Conservation (phyloP, 2,113 vertebrate species). For the Ursus arctos region DNA sequence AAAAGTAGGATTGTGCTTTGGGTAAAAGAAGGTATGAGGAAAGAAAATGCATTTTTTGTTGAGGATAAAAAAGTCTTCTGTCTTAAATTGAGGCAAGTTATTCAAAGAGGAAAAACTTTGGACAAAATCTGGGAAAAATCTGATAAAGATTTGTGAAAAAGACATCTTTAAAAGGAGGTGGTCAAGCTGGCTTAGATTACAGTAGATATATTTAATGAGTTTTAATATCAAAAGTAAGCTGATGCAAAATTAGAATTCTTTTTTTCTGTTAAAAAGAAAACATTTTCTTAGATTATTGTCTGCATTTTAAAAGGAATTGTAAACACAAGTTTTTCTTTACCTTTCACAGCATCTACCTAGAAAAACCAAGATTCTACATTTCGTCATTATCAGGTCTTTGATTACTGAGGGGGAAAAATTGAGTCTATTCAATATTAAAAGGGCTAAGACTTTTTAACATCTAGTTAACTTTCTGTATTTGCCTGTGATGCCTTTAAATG, state of each 20-base stretch:
- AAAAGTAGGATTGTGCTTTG: background rate
- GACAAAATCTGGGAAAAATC: background rate
- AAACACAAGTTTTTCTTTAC: background rate
- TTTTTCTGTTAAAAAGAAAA: background rate
- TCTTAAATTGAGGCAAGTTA: background rate
- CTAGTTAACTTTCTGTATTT: too few relatives aligned
- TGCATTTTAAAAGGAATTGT: background rate
- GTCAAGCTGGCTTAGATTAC: background rate
- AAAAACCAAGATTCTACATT: background rate
- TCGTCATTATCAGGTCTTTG: background rate
- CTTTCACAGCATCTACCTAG: background rate
- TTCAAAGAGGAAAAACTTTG: background rate
- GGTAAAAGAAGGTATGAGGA: background rate
- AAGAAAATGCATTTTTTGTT: background rate
- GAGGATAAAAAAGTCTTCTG: background rate
- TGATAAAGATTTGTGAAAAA: background rate
- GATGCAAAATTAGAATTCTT: background rate
- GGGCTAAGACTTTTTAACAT: background rate
- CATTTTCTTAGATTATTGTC: background rate
- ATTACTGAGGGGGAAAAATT: background rate
- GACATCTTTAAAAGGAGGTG: background rate
- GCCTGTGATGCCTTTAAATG: too few relatives aligned
- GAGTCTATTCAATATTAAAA: background rate
- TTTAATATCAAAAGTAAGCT: background rate
- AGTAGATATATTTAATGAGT: background rate